Percentiles rank a stretch among this genome's conserved stretches.
Evolutionary conservation across 2,888 invertebrate species (phyloP).

Genomic region (Shargacucullia verbasci): DNA sequence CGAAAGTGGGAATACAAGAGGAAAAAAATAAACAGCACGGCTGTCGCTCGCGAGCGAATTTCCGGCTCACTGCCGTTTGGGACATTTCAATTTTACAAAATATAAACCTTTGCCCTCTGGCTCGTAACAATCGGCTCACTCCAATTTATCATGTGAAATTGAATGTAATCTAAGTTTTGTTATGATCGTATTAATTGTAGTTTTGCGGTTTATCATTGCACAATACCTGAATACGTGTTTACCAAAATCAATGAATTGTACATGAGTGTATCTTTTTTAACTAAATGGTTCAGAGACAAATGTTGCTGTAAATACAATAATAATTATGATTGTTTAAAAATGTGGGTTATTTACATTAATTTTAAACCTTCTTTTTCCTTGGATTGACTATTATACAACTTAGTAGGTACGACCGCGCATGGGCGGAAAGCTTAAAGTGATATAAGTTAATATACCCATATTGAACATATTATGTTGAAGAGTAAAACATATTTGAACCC

Average conservation of each 20-base stretch:
- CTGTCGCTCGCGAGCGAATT: conserved; percentile 74
- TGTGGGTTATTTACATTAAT: no score
- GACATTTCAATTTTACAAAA: conserved; percentile 80
- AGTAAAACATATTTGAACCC: no score
- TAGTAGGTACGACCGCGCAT: no score
- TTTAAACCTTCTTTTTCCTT: no score
- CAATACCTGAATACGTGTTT: not conserved
- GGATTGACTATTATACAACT: no score
- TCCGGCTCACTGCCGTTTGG: conserved; percentile 77
- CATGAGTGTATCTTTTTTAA: conserved; percentile 1
- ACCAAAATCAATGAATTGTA: not conserved
- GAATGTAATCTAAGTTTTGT: conserved; percentile 54
- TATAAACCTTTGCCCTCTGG: conserved; percentile 70
- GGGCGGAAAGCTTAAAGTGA: no score
- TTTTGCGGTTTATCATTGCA: conserved; percentile 10
- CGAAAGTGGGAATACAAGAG: conserved; percentile 72
- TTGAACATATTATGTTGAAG: no score
- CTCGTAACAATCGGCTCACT: conserved; percentile 63
- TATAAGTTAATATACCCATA: no score
- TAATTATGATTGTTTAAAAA: no score
- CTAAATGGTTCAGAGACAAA: no score
- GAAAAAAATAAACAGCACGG: conserved; percentile 73
- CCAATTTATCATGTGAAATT: conserved; percentile 62
- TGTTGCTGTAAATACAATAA: no score
- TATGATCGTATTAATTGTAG: conserved; percentile 25